These are phyloP conservation scores for Aphelinus certus DNA, from an alignment of 1,140 invertebrate genomes.

Conservation along the genomic window DNA sequence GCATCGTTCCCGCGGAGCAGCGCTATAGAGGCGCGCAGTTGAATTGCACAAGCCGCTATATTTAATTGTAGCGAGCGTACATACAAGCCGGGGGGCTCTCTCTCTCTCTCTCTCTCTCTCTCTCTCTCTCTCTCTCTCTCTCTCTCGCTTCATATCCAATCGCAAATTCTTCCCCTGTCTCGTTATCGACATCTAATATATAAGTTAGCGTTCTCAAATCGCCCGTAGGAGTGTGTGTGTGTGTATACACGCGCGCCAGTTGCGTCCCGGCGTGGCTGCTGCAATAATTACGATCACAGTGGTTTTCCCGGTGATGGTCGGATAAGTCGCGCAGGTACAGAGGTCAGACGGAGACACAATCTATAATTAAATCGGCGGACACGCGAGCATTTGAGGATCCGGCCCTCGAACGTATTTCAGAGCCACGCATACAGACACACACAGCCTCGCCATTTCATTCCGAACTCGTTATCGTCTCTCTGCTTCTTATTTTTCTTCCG, in stretches of 20 bases:
- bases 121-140: no score
- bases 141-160: no score
- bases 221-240: no score
- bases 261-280: neutral
- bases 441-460: conserved; percentile 31
- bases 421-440: conserved; percentile 16
- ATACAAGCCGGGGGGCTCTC: no score
- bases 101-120: no score
- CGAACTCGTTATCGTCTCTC: neutral
- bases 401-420: conserved; percentile 16
- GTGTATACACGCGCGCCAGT: no score
- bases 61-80: no score
- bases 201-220: conserved; percentile 3
- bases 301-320: conserved; percentile 47
- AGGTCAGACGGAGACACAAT: conserved; percentile 59
- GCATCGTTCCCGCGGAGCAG: no score
- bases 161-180: no score
- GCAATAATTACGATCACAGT: conserved; percentile 55
- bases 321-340: conserved; percentile 53
- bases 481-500: no score
- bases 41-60: no score
- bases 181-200: conserved; percentile 18
- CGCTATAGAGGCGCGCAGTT: no score
- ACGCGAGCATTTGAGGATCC: conserved; percentile 36
- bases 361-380: conserved; percentile 62